phyloP scores from a whole-genome alignment of 2,113 vertebrate genomes.

The Columba janthina region DNA sequence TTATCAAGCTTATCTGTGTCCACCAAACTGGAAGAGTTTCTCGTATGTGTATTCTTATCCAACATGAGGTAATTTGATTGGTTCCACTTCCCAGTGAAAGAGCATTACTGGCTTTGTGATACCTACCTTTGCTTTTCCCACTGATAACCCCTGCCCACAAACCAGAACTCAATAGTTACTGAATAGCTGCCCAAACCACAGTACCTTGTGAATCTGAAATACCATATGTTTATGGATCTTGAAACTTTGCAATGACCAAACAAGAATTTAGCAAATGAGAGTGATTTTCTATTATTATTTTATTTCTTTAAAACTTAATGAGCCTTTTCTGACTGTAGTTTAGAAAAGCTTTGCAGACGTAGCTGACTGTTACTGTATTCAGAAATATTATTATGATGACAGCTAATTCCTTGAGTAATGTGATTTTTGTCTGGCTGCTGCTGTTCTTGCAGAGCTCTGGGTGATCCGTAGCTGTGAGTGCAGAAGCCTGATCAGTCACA shows the following conservation, averaged over 20 bases:
- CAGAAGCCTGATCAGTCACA: not conserved
- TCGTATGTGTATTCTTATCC: not conserved
- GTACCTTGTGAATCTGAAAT: not conserved
- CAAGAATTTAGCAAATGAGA: not conserved
- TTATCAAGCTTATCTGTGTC: not conserved
- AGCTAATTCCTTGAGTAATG: not conserved
- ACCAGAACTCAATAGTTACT: not conserved
- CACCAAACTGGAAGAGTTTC: not conserved
- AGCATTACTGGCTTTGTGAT: not conserved
- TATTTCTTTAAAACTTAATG: not conserved
- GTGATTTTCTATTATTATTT: not conserved
- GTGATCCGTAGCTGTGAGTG: not conserved
- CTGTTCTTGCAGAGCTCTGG: not conserved
- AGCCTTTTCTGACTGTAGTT: not conserved
- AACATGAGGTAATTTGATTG: not conserved
- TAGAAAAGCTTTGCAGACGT: not conserved
- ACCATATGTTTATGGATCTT: accelerated
- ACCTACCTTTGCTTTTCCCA: not conserved
- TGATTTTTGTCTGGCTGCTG: not conserved
- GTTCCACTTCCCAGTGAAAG: not conserved
- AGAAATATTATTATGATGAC: not conserved
- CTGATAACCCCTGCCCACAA: not conserved
- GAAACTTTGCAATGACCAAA: not conserved
- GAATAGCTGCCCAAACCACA: not conserved
- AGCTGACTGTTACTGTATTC: not conserved